Evolutionary conservation across 2,888 invertebrate genomes (phyloP).

Genomic region (Chloromyia formosa): DNA sequence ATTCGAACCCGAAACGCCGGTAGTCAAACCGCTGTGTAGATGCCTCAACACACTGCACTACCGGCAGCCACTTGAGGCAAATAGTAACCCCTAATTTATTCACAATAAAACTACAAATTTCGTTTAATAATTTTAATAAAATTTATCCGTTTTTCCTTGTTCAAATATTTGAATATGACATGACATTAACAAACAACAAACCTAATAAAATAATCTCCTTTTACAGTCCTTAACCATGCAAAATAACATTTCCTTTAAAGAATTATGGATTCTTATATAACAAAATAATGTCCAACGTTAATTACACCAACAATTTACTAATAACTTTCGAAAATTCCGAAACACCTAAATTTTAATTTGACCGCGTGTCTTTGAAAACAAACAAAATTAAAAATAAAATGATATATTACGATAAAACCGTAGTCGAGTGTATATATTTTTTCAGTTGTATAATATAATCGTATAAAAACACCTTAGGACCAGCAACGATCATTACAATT

Average conservation of each 20-base stretch:
- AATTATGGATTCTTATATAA: background rate
- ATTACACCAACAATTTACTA: too few species aligned
- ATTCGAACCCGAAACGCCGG: too few species aligned
- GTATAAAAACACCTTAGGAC: conserved; percentile 29
- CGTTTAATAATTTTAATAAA: background rate
- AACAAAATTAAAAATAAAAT: background rate
- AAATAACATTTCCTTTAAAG: background rate
- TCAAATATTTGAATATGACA: conserved; percentile 16
- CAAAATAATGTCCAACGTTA: too few species aligned
- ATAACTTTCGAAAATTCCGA: too few species aligned
- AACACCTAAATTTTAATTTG: too few species aligned
- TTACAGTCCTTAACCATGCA: background rate
- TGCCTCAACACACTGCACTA: too few species aligned
- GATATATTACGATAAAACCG: too few species aligned
- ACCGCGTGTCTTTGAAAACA: background rate
- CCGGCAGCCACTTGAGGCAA: too few species aligned
- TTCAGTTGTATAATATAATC: background rate
- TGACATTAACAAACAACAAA: conserved; percentile 25
- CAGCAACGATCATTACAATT: background rate
- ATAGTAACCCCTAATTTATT: too few species aligned
- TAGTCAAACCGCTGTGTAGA: too few species aligned
- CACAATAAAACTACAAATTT: too few species aligned
- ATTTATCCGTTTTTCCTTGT: conserved; percentile 23
- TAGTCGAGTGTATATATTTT: background rate
- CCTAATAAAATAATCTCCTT: conserved; percentile 14